These are phyloP conservation scores for Neotoxoptera formosana DNA, from an alignment of 1,140 invertebrate genomes.

Conservation along the genomic window DNA sequence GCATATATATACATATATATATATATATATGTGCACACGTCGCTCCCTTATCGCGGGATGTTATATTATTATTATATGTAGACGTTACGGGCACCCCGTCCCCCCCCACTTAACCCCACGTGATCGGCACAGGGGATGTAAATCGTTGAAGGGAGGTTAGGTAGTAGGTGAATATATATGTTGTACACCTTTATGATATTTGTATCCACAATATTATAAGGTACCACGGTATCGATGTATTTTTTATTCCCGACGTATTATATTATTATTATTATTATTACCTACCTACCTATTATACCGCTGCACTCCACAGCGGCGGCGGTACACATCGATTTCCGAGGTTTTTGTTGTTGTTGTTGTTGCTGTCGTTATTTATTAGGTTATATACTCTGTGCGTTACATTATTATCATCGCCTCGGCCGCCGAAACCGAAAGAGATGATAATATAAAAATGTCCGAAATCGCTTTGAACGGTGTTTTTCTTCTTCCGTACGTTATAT, in stretches of 20 bases:
- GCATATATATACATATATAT: no score
- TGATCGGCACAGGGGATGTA: neutral
- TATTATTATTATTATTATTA: no score
- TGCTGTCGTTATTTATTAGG: neutral
- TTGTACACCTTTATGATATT: neutral
- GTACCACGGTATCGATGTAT: neutral
- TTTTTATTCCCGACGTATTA: neutral
- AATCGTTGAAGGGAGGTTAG: no score
- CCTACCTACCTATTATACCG: no score
- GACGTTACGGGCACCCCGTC: neutral
- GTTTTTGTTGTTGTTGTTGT: neutral
- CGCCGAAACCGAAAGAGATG: neutral
- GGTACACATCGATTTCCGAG: neutral
- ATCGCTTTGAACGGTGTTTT: neutral
- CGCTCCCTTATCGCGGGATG: neutral
- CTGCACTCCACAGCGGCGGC: neutral
- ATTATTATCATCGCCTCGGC: neutral
- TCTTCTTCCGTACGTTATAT: neutral
- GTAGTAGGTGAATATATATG: neutral
- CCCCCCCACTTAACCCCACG: neutral
- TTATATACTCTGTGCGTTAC: neutral
- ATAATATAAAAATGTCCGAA: constrained; percentile 9
- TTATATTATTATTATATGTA: neutral
- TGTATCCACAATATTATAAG: neutral
- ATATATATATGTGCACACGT: no score